Conservation (phyloP, 2,797 vertebrate species). For the Lithobates pipiens region DNA sequence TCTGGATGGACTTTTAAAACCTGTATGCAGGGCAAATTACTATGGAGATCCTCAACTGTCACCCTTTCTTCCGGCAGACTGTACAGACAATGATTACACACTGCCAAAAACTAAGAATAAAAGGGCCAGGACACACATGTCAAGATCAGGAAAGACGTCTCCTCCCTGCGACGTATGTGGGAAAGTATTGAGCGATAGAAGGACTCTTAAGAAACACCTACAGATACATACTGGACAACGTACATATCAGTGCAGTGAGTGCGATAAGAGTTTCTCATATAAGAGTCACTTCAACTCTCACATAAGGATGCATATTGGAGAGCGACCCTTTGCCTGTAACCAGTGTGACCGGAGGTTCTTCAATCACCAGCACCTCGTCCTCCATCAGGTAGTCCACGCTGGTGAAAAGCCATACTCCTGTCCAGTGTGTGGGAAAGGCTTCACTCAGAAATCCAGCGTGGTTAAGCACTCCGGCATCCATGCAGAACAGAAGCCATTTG, state of each 20-base stretch:
- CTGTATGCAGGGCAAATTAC: no score
- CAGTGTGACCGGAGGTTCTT: slow-evolving; percentile 31
- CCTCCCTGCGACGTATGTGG: background rate
- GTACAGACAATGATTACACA: no score
- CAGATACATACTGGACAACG: background rate
- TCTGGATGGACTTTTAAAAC: no score
- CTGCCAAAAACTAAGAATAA: background rate
- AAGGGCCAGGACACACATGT: background rate
- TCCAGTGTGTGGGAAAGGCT: slow-evolving; percentile 59
- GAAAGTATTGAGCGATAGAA: slow-evolving; percentile 4
- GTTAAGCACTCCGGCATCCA: slow-evolving; percentile 51
- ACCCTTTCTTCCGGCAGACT: no score
- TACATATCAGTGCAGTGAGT: background rate
- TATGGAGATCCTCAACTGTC: no score
- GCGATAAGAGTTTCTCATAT: slow-evolving; percentile 31
- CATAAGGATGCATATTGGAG: slow-evolving; percentile 36
- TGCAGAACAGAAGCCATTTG: slow-evolving; percentile 59
- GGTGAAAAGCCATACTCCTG: slow-evolving; percentile 59
- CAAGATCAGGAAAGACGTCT: background rate
- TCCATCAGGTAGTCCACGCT: slow-evolving; percentile 23
- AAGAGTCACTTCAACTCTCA: slow-evolving; percentile 14
- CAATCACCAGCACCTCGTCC: slow-evolving; percentile 27
- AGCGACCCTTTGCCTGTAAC: slow-evolving; percentile 27
- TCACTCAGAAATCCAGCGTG: slow-evolving; percentile 67
- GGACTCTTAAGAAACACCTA: slow-evolving; percentile 4